Percentiles rank a stretch among this genome's conserved stretches.
These are phyloP conservation scores for Cydia strobilella DNA, from an alignment of 1,140 invertebrate species.

Conservation along the genomic window DNA sequence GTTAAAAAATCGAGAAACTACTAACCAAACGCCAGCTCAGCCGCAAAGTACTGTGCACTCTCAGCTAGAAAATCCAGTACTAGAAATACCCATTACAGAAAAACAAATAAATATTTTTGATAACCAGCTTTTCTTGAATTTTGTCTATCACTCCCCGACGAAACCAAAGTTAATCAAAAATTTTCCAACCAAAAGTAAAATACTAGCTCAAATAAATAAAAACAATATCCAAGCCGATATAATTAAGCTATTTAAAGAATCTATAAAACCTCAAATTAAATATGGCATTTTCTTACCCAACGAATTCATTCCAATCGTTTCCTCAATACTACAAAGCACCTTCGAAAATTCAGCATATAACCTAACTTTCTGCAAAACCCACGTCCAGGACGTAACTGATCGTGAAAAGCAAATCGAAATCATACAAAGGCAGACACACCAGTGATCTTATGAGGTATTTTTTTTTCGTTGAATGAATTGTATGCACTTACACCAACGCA, in stretches of 20 bases:
- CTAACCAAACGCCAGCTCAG: too few species aligned
- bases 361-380: neutral
- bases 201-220: neutral
- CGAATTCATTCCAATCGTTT: neutral
- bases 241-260: constrained; percentile 4
- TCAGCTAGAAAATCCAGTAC: too few species aligned
- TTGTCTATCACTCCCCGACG: neutral
- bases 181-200: constrained; percentile 15
- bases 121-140: too few species aligned
- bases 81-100: too few species aligned
- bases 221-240: neutral
- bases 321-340: constrained; percentile 23
- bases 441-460: too few species aligned
- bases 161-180: constrained; percentile 5
- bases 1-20: too few species aligned
- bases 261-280: constrained; percentile 24
- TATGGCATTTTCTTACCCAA: neutral
- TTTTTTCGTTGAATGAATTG: too few species aligned
- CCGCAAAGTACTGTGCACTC: too few species aligned
- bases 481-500: too few species aligned
- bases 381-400: constrained; percentile 25
- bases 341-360: constrained; percentile 32
- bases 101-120: too few species aligned
- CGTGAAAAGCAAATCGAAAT: constrained; percentile 25
- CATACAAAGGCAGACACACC: too few species aligned